Evolutionary conservation across 2,113 vertebrate genomes (phyloP), one percentile per base, ranked within the genome.

Genomic region (Acanthisitta chloris): DNA sequence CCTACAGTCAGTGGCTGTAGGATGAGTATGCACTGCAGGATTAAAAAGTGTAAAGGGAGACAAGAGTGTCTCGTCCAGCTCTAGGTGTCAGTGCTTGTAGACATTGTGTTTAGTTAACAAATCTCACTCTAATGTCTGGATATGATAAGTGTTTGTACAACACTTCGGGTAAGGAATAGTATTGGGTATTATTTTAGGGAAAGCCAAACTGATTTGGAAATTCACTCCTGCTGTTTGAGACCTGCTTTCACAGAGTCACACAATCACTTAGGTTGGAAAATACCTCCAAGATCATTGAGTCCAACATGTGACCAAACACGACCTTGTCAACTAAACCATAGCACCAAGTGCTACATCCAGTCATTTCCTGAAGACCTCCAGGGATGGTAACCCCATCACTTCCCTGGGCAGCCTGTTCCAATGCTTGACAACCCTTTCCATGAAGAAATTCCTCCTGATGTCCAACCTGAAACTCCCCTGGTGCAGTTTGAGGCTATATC

Each of bases 301-400:
- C 62, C 55, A 61, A 13, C 21, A 61, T 69, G 40, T 76, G 54
- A 6, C n/a, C 14, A 12, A 46, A 23, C n/a, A 29, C 4, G 38
- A 17, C 29, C 14, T 13, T 42, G 29, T 21, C 54, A 54, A 31
- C 25, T 25, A 67, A 24, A 54, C 4, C 24, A 34, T n/a, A 83
- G 34, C 36, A 13, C 17, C 34, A 31, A 33, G 25, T 23, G 51
- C 12, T 43, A 43, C 4, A 2, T 46, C 4, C n/a, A 1, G 0
- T 25, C 5, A 1, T 16, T 61, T 40, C 25, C 16, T 69, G 11
- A 26, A 26, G 17, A 26, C 6, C 5, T 40, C n/a, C 62, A 61
- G 62, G n/a, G 9, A 7, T 54, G 12, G 29, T 4, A 9, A 46
- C 12, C 31, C 24, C n/a, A n/a, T 11, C 54, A 34, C 24, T 18